Evolutionary conservation across 1,140 invertebrate species (phyloP).

Genomic region (Drosophila truncata): DNA sequence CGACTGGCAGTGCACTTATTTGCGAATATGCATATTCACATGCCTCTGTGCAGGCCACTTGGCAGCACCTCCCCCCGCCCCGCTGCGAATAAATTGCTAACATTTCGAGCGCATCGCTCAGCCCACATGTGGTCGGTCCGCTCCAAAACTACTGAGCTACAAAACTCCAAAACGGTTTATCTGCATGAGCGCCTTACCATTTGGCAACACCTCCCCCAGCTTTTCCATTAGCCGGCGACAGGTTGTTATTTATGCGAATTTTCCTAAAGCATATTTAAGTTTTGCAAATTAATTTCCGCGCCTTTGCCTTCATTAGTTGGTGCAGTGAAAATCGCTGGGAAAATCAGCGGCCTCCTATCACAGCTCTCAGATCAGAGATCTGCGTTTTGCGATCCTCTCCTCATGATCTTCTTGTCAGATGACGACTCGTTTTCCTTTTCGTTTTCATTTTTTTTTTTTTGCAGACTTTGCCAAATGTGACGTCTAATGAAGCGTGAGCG

Average conservation of each 20-base stretch:
- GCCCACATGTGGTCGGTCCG: slow-evolving; percentile 75
- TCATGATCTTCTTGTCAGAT: slow-evolving; percentile 54
- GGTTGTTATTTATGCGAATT: slow-evolving; percentile 38
- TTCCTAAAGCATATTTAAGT: slow-evolving; percentile 48
- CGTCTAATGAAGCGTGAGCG: slow-evolving; percentile 70
- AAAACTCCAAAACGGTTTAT: slow-evolving; percentile 74
- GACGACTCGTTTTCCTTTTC: slow-evolving; percentile 48
- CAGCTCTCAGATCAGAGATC: neutral
- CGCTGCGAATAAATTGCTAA: slow-evolving; percentile 27
- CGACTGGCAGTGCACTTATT: slow-evolving; percentile 40
- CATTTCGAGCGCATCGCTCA: slow-evolving; percentile 54
- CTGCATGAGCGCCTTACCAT: slow-evolving; percentile 65
- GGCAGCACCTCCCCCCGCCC: slow-evolving; percentile 5
- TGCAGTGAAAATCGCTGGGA: slow-evolving; percentile 66
- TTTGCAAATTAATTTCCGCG: slow-evolving; percentile 69
- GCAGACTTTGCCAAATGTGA: slow-evolving; percentile 49
- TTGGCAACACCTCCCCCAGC: slow-evolving; percentile 32
- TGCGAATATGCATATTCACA: slow-evolving; percentile 24
- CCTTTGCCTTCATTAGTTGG: slow-evolving; percentile 68
- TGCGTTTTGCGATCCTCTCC: slow-evolving; percentile 32
- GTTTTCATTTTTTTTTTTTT: slow-evolving; percentile 37
- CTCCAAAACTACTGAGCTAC: slow-evolving; percentile 54
- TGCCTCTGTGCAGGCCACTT: neutral
- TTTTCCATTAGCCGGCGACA: slow-evolving; percentile 52
- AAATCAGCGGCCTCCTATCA: slow-evolving; percentile 26